phyloP scores from a whole-genome alignment of 2,888 invertebrate genomes.

The Lathronympha strigana region DNA sequence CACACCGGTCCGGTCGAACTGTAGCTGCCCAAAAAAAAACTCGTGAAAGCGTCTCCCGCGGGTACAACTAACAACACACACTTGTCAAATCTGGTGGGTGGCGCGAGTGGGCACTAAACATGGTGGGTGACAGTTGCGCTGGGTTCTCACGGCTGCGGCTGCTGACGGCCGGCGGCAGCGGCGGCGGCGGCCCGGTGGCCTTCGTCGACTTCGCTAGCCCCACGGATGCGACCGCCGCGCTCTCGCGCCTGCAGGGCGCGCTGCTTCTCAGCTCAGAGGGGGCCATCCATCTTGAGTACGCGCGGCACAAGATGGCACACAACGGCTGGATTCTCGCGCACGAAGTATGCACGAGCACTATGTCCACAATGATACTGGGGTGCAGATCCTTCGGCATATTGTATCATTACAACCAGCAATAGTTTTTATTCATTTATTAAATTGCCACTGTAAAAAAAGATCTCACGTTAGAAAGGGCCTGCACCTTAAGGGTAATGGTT shows the following conservation, averaged over 20 bases:
- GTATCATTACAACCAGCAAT: background rate
- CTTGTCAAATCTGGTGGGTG: conserved; percentile 61
- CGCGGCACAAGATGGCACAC: conserved; percentile 98
- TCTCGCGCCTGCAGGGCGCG: conserved; percentile 97
- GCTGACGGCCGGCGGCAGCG: conserved; percentile 87
- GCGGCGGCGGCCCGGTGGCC: conserved; percentile 92
- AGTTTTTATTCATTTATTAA: background rate
- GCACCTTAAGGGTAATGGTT: conserved; percentile 41
- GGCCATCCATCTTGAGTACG: conserved; percentile 99
- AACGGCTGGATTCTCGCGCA: conserved; percentile 84
- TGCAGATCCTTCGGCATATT: conserved; percentile 38
- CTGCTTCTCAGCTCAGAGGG: conserved; percentile 98
- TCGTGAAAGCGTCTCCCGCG: conserved; percentile 38
- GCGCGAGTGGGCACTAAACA: conserved; percentile 71
- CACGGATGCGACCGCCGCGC: conserved; percentile 95
- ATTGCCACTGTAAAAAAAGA: background rate
- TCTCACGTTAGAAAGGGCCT: conserved; percentile 1
- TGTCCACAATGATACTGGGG: conserved; percentile 42
- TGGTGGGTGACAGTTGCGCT: conserved; percentile 94
- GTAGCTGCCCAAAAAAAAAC: background rate
- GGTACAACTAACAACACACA: conserved; percentile 51
- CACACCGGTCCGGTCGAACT: background rate
- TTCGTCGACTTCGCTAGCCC: conserved; percentile 99
- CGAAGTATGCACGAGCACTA: conserved; percentile 81
- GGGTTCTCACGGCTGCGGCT: conserved; percentile 99